Conservation (phyloP, 2,888 invertebrate species). For the Monochamus alternatus region DNA sequence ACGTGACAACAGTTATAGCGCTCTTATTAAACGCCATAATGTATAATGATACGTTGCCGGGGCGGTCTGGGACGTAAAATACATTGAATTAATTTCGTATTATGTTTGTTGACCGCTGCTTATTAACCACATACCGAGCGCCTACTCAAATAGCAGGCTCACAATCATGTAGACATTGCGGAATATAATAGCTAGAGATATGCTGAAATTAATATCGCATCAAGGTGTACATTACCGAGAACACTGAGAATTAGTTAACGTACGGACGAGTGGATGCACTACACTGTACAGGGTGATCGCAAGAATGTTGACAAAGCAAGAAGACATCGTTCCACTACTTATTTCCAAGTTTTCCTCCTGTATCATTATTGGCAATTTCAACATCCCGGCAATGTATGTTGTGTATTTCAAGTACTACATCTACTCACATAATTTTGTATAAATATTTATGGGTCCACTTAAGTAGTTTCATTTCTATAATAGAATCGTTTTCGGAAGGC, state of each 20-base stretch:
- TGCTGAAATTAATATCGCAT: constrained; percentile 34
- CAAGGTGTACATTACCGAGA: constrained; percentile 29
- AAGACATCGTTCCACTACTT: too few species aligned
- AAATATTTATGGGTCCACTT: too few species aligned
- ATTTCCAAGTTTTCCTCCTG: too few species aligned
- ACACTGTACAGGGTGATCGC: neutral
- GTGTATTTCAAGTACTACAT: too few species aligned
- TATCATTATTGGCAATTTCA: too few species aligned
- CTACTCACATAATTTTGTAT: too few species aligned
- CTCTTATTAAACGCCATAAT: constrained; percentile 31
- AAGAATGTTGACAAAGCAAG: neutral
- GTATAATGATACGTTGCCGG: constrained; percentile 34
- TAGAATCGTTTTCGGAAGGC: too few species aligned
- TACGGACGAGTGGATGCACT: neutral
- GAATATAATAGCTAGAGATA: constrained; percentile 32
- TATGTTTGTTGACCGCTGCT: constrained; percentile 35
- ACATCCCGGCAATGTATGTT: too few species aligned
- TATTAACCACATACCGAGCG: constrained; percentile 30
- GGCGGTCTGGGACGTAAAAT: constrained; percentile 30
- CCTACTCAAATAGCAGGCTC: constrained; percentile 30
- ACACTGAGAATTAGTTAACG: constrained; percentile 17
- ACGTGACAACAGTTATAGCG: constrained; percentile 22
- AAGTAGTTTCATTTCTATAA: too few species aligned
- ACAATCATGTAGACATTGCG: constrained; percentile 24
- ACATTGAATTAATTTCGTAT: constrained; percentile 35